phyloP scores from a whole-genome alignment of 2,797 vertebrate species.

The Coendou prehensilis region DNA sequence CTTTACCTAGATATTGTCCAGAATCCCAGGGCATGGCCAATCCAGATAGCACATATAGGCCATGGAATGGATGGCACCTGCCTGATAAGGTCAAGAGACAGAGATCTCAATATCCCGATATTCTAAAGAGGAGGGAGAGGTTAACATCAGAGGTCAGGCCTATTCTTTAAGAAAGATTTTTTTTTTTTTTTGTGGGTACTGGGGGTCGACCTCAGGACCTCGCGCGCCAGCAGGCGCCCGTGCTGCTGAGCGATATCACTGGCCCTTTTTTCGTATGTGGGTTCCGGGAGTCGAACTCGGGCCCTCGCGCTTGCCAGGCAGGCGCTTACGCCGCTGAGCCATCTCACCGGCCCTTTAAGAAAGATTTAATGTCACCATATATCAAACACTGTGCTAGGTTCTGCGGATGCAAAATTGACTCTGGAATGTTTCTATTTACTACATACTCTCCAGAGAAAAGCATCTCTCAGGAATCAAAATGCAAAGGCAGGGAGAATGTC shows the following conservation, averaged over 20 bases:
- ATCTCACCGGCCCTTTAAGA: not conserved
- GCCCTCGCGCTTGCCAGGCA: too few species aligned
- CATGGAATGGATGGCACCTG: slow-evolving; percentile 14
- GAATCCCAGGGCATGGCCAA: not conserved
- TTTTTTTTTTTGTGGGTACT: too few species aligned
- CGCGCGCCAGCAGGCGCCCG: too few species aligned
- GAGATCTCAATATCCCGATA: not conserved
- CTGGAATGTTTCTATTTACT: slow-evolving; percentile 41
- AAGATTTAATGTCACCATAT: not conserved
- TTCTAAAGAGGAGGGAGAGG: not conserved
- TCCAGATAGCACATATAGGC: not conserved
- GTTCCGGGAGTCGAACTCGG: too few species aligned
- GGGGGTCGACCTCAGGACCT: too few species aligned
- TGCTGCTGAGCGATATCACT: too few species aligned
- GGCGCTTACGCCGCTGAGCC: too few species aligned
- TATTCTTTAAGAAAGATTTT: not conserved
- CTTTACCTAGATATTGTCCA: slow-evolving; percentile 43
- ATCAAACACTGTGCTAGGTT: not conserved
- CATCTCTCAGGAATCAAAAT: slow-evolving; percentile 40
- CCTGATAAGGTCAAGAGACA: slow-evolving; percentile 38
- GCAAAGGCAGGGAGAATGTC: not conserved
- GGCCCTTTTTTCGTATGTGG: too few species aligned
- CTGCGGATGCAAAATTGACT: not conserved
- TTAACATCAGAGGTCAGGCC: not conserved
- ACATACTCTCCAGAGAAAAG: slow-evolving; percentile 24